These are phyloP conservation scores for Empis livida DNA, from an alignment of 2,888 invertebrate genomes.

Conservation along the genomic window DNA sequence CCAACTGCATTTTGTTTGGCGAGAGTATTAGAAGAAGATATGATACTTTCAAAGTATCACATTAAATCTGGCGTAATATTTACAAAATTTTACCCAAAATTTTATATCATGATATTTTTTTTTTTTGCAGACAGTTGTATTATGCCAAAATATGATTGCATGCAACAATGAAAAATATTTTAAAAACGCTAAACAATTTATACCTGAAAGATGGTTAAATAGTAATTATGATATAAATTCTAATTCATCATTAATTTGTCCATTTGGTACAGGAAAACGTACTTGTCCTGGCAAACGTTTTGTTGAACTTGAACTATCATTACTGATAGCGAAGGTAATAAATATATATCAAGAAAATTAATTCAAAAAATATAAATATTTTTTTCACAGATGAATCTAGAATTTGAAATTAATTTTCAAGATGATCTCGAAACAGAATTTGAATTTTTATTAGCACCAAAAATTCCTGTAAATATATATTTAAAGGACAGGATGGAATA, in stretches of 20 bases:
- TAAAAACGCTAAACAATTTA: constrained; percentile 50
- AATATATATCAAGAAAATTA: no score
- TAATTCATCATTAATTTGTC: constrained; percentile 54
- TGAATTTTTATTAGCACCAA: constrained; percentile 68
- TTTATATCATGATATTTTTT: no score
- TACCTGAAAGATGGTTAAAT: constrained; percentile 67
- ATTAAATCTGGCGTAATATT: constrained; percentile 61
- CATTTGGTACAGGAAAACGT: constrained; percentile 67
- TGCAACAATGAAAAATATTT: constrained; percentile 65
- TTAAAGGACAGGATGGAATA: constrained; percentile 44
- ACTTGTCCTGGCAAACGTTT: constrained; percentile 79
- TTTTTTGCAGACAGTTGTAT: constrained; percentile 57
- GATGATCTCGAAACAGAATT: constrained; percentile 62
- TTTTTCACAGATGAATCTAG: constrained; percentile 47
- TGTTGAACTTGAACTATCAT: constrained; percentile 61
- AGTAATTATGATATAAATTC: constrained; percentile 31
- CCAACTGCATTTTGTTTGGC: constrained; percentile 73
- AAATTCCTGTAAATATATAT: constrained; percentile 54
- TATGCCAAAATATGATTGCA: constrained; percentile 74
- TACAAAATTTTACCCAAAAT: no score
- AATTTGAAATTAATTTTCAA: constrained; percentile 55
- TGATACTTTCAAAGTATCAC: constrained; percentile 54
- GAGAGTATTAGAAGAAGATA: constrained; percentile 57
- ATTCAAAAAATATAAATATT: background rate
- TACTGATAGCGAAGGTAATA: constrained; percentile 57